A percentile compares a stretch with the other conserved stretches of the same genome.
Evolutionary conservation across 2,888 invertebrate genomes (phyloP).

Genomic region (Mythimna pallens): DNA sequence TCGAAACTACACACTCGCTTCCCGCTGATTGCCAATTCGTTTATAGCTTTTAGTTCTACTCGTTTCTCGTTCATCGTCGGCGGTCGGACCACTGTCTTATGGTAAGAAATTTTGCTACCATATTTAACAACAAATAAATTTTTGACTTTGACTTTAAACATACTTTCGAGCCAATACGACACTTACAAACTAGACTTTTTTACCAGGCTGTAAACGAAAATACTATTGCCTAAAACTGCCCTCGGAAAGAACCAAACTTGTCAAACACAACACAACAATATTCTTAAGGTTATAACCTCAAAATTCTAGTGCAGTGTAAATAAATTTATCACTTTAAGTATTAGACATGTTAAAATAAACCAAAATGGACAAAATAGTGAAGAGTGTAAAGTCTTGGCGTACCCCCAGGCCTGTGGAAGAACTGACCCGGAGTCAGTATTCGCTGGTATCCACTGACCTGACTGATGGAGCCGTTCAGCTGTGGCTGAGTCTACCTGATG

Average conservation of each 20-base stretch:
- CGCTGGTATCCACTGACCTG: conserved; percentile 88
- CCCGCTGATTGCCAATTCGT: too few relatives aligned
- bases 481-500: conserved; percentile 92
- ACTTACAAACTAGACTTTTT: not conserved
- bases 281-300: conserved; percentile 25
- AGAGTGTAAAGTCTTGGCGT: conserved; percentile 79
- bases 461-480: conserved; percentile 91
- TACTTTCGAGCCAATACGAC: not conserved
- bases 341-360: conserved; percentile 33
- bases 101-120: too few relatives aligned
- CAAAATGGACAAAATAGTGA: conserved; percentile 76
- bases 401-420: conserved; percentile 84
- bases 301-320: conserved; percentile 40
- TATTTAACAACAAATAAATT: too few relatives aligned
- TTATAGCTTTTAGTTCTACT: too few relatives aligned
- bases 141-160: too few relatives aligned
- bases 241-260: conserved; percentile 28
- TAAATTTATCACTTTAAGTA: not conserved
- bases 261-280: conserved; percentile 49
- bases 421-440: conserved; percentile 85
- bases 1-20: too few relatives aligned
- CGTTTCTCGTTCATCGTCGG: too few relatives aligned
- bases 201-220: not conserved
- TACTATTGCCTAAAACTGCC: not conserved
- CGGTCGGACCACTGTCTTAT: too few relatives aligned